Percentiles rank a stretch among this genome's conserved stretches.
phyloP scores from a whole-genome alignment of 2,888 invertebrate genomes.

The Rambutsinella grinnellia region DNA sequence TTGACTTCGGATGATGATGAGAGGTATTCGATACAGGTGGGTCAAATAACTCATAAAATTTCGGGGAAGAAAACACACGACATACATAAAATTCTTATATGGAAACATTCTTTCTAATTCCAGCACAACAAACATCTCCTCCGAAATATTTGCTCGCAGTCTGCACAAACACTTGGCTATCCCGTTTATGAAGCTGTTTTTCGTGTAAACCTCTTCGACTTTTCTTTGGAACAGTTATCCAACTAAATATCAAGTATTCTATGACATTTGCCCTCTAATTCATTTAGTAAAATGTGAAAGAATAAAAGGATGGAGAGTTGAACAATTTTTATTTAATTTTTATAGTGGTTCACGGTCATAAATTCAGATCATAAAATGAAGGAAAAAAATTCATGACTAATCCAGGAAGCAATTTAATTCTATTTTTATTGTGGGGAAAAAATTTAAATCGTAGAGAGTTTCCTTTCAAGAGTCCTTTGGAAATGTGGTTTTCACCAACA shows the following conservation, averaged over 20 bases:
- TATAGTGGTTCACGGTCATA: background rate
- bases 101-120: slow-evolving; percentile 10
- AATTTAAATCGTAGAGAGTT: background rate
- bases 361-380: background rate
- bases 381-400: background rate
- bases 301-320: background rate
- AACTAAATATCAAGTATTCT: slow-evolving; percentile 8
- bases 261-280: background rate
- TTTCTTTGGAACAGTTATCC: slow-evolving; percentile 38
- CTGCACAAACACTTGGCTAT: slow-evolving; percentile 64
- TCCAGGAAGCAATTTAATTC: slow-evolving; percentile 4
- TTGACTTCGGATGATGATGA: slow-evolving; percentile 73
- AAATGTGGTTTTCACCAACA: no score
- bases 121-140: slow-evolving; percentile 63
- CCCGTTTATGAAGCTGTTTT: slow-evolving; percentile 62
- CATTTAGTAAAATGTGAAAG: background rate
- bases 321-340: background rate
- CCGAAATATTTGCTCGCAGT: slow-evolving; percentile 64
- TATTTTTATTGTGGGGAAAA: background rate
- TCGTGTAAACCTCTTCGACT: slow-evolving; percentile 52
- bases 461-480: background rate
- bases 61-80: background rate
- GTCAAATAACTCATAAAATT: slow-evolving; percentile 3
- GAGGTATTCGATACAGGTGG: slow-evolving; percentile 70
- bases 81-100: no score